Conservation (phyloP, 2,797 vertebrate species). For the Falco concolor region DNA sequence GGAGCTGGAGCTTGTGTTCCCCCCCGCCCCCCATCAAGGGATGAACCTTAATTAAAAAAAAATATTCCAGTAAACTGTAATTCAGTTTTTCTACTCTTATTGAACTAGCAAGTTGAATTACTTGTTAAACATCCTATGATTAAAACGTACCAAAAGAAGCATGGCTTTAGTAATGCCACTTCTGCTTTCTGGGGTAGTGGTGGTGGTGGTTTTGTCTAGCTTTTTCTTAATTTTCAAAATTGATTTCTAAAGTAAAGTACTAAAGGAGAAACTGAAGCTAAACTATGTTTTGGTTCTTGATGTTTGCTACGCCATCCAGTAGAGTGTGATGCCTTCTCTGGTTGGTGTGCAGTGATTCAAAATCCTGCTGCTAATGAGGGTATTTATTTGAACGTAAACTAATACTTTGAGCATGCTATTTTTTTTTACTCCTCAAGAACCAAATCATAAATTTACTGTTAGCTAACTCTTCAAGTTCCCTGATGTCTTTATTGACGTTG, state of each 20-base stretch:
- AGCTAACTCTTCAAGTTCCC: neutral
- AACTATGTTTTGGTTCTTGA: neutral
- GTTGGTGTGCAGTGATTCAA: neutral
- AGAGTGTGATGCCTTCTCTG: neutral
- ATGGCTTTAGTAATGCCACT: neutral
- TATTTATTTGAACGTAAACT: neutral
- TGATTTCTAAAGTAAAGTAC: neutral
- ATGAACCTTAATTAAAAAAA: neutral
- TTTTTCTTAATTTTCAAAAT: neutral
- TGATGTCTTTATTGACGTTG: neutral
- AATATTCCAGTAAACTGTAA: neutral
- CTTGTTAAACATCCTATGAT: neutral
- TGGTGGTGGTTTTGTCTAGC: neutral
- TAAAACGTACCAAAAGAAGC: neutral
- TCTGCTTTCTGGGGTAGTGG: neutral
- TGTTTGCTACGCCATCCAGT: neutral
- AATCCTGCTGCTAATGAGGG: neutral
- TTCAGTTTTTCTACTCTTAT: neutral
- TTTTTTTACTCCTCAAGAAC: neutral
- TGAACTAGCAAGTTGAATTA: neutral
- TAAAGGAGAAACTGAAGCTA: neutral
- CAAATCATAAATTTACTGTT: neutral
- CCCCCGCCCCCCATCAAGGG: neutral
- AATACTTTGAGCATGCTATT: neutral
- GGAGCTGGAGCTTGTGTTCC: neutral